Percentiles rank a stretch among this genome's conserved stretches.
These are phyloP conservation scores for Bucco capensis DNA, from an alignment of 2,113 vertebrate species.

Conservation along the genomic window DNA sequence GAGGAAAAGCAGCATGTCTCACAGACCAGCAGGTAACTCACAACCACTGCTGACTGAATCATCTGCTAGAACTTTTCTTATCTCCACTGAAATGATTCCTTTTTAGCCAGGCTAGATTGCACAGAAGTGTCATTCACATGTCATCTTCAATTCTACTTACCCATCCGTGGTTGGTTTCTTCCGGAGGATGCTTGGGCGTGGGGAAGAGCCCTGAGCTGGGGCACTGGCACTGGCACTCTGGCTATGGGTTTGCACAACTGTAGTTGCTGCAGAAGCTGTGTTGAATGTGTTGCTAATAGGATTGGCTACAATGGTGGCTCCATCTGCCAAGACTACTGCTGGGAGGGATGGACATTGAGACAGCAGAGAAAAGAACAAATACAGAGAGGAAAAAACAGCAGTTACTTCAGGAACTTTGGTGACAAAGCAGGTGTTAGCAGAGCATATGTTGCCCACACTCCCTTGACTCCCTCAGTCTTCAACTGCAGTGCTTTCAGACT, in stretches of 20 bases:
- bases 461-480: background rate
- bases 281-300: slow-evolving; percentile 90
- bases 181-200: slow-evolving; percentile 94
- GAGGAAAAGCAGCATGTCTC: background rate
- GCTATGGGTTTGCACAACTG: slow-evolving; percentile 90
- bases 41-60: background rate
- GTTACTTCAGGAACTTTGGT: background rate
- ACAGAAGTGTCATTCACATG: background rate
- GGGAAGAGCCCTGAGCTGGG: slow-evolving; percentile 91
- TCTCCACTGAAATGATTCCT: background rate
- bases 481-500: background rate
- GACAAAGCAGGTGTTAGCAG: background rate
- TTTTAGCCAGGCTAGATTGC: background rate
- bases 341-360: background rate
- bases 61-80: background rate
- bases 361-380: background rate
- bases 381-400: background rate
- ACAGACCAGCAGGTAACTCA: background rate
- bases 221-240: slow-evolving; percentile 83
- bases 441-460: background rate
- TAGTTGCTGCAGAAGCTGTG: slow-evolving; percentile 84
- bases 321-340: slow-evolving; percentile 90
- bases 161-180: slow-evolving; percentile 93
- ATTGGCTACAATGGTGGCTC: slow-evolving; percentile 89
- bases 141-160: slow-evolving; percentile 71